Percentiles rank a stretch among this genome's conserved stretches.
Evolutionary conservation across 2,797 vertebrate genomes (phyloP).

Genomic region (Rhinogobio ventralis): DNA sequence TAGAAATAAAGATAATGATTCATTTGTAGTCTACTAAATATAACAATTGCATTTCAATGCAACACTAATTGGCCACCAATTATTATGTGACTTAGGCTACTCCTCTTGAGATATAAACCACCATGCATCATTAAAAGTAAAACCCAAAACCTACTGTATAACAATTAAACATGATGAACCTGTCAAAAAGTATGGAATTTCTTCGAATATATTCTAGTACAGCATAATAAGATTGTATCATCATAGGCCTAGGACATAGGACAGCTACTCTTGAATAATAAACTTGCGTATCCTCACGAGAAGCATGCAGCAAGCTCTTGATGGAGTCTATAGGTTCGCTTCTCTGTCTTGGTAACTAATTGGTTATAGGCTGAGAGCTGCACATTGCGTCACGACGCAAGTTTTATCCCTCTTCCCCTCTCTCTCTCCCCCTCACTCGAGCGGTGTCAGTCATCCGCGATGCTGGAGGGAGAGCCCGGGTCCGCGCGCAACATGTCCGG

Average conservation of each 20-base stretch:
- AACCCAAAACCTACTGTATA: neutral
- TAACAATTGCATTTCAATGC: neutral
- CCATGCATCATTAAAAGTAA: neutral
- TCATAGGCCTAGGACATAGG: neutral
- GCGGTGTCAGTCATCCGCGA: slow-evolving; percentile 23
- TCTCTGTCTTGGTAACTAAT: slow-evolving; percentile 25
- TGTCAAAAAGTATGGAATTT: neutral
- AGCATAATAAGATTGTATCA: neutral
- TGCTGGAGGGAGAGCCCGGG: slow-evolving; percentile 31
- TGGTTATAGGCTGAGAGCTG: slow-evolving; percentile 1
- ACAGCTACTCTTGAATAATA: slow-evolving; percentile 1
- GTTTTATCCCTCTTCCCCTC: neutral
- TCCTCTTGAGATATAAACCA: neutral
- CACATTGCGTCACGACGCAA: slow-evolving; percentile 29
- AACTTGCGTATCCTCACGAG: neutral
- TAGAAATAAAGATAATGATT: neutral
- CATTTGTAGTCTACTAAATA: neutral
- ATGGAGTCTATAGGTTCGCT: neutral
- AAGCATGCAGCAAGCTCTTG: neutral
- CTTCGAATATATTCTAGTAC: no score
- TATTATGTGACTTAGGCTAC: neutral
- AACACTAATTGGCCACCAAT: neutral
- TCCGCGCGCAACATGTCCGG: slow-evolving; percentile 79
- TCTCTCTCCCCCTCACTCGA: neutral
- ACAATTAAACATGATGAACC: neutral